phyloP scores from a whole-genome alignment of 2,888 invertebrate genomes.

The Lasioglossum malachurum region DNA sequence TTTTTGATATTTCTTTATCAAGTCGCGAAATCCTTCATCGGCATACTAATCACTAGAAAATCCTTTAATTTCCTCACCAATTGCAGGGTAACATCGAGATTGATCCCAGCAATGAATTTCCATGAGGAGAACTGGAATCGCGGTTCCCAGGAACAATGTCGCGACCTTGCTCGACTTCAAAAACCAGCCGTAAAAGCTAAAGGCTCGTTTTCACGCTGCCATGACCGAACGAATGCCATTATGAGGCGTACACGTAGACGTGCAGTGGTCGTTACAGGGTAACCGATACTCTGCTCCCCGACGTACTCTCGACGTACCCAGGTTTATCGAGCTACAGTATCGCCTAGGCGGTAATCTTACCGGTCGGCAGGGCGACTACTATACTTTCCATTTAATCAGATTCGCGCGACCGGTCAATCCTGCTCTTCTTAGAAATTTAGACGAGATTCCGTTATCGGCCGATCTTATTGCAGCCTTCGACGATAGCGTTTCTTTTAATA shows the following conservation, averaged over 20 bases:
- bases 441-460: slow-evolving; percentile 39
- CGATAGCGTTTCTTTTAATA: slow-evolving; percentile 20
- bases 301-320: slow-evolving; percentile 27
- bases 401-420: slow-evolving; percentile 50
- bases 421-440: slow-evolving; percentile 44
- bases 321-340: slow-evolving; percentile 63
- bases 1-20: slow-evolving; percentile 36
- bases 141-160: background rate
- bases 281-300: slow-evolving; percentile 54
- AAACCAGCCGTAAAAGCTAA: background rate
- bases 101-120: background rate
- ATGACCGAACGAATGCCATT: slow-evolving; percentile 47
- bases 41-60: background rate
- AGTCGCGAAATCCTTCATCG: slow-evolving; percentile 43
- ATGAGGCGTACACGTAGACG: slow-evolving; percentile 26
- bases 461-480: slow-evolving; percentile 28
- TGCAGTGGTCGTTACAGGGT: slow-evolving; percentile 47
- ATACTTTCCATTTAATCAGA: slow-evolving; percentile 58
- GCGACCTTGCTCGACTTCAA: background rate
- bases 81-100: background rate
- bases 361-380: slow-evolving; percentile 35
- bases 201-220: slow-evolving; percentile 22
- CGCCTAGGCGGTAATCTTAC: slow-evolving; percentile 59
- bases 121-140: background rate
- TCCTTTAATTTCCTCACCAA: background rate